Base-by-base conservation (phyloP, 2,797 vertebrate species). In the Tenualosa thibaudeaui region DNA sequence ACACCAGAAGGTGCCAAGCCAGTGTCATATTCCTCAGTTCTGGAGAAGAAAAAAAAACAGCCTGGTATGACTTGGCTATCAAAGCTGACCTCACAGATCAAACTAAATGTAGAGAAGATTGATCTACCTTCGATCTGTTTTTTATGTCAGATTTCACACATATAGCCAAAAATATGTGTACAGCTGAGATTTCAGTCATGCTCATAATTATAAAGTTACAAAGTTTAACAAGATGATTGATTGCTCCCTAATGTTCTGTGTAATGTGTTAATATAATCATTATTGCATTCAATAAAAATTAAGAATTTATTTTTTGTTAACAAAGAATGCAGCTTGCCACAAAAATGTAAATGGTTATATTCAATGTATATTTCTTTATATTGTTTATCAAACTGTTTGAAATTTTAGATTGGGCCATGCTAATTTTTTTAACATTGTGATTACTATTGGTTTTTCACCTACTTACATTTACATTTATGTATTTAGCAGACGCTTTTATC, bases 1-100 rank as follows among this genome's bases (percentile, higher is more conserved):
- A 22, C 68, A 75, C 68, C 68, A 75, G 40, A 75, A 75, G 65
- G 26, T 71, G 65, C 65, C 65, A 71, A 40, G 65, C 65, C 26
- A 15, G 68, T 68, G 13, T 75, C 68, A 40, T 40, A 40, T 75
- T 37, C 13, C 17, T 75, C 68, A 40, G 31, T 75, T 40, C 6
- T 75, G 7, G 8, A 31, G 68, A 37, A 12, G 12, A 40, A 2
- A 5, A 1, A 71, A 46, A 78, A 78, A 46, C 37, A 43, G 71
- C 37, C 40, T 78, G 7, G 71, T 43, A 75, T 75, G 68, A 15
- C 68, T 75, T 75, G 3, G 71, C 37, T 43, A 17, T 78, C 37
- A 78, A 78, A 19, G 71, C 17, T 43, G 71, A 7, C 71, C 71
- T 78, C 19, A 43, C 71, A 46, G 71, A 46, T 46, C 71, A 78